Base-by-base conservation (phyloP, 2,888 invertebrate genomes). In the Resseliella maxima region DNA sequence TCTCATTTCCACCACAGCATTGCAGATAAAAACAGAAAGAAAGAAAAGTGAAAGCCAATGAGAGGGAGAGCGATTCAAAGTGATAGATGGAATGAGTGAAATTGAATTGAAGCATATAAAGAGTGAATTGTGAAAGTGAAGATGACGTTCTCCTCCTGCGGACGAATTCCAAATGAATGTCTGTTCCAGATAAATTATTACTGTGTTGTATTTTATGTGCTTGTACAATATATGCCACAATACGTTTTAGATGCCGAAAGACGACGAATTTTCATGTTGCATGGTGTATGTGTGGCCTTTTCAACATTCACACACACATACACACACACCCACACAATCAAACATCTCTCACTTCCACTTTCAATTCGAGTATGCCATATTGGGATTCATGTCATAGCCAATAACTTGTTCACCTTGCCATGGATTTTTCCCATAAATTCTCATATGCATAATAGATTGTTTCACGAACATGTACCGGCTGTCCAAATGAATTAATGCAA, bases 161-260 rank as follows among this genome's bases (percentile, higher is more conserved):
- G 24, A 83, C n/a, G 38, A 83, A 83, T 83, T 83, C 24, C n/a
- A 83, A 83, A 83, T 83, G 38, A 83, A 83, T 38, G 83, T 83
- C 38, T 38, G 83, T 6, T n/a, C 21, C 8, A 15, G 38, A 83
- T 83, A 38, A 83, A 83, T 83, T 83, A 83, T 83, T 83, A 38
- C 38, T 24, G 31, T 27, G 72, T 1, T 72, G 72, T 72, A 35
- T 72, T 72, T 72, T 31, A 72, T 72, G 72, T 59, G 72, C 72
- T 10, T 2, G 31, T 31, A 72, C 72, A 35, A 72, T 72, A 59
- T 3, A 59, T 59, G 27, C 18, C n/a, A 27, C 59, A 59, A 59
- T 59, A 59, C 59, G 5, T 59, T 59, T 3, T n/a, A 24, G 24
- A 27, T 24, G n/a, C n/a, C 24, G 27, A 50, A n/a, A n/a, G 5